Conservation (phyloP, 2,888 invertebrate genomes). For the Uropetala carovei region DNA sequence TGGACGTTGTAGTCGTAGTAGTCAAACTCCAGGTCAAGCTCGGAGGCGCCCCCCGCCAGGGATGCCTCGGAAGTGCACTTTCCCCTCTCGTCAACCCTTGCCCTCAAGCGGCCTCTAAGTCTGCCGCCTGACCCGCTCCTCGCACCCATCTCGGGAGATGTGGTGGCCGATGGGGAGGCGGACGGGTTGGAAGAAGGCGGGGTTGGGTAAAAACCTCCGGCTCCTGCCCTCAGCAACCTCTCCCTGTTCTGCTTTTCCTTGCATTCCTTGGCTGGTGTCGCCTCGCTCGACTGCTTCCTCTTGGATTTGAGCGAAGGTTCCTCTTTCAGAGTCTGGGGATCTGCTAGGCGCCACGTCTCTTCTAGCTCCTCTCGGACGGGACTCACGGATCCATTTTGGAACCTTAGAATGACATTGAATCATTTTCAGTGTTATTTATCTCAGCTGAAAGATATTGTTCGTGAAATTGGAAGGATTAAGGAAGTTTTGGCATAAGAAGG, state of each 20-base stretch:
- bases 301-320: conserved; percentile 46
- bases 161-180: conserved; percentile 52
- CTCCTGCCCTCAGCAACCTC: conserved; percentile 75
- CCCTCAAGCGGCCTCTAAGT: conserved; percentile 69
- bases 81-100: conserved; percentile 74
- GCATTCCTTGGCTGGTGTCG: conserved; percentile 79
- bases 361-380: conserved; percentile 71
- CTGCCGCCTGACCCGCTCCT: not conserved
- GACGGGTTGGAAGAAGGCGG: conserved; percentile 44
- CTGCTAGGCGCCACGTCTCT: conserved; percentile 71
- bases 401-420: conserved; percentile 70
- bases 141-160: conserved; percentile 38
- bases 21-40: conserved; percentile 88
- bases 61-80: conserved; percentile 85
- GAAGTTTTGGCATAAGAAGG: too few relatives aligned
- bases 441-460: too few relatives aligned
- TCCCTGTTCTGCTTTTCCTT: conserved; percentile 88
- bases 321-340: conserved; percentile 69
- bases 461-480: too few relatives aligned
- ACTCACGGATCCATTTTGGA: conserved; percentile 72
- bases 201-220: not conserved
- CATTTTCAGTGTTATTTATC: not conserved
- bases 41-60: conserved; percentile 79
- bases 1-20: conserved; percentile 94
- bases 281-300: not conserved